These are phyloP conservation scores for Camponotus vicinus DNA, from an alignment of 1,140 invertebrate species.

Conservation along the genomic window DNA sequence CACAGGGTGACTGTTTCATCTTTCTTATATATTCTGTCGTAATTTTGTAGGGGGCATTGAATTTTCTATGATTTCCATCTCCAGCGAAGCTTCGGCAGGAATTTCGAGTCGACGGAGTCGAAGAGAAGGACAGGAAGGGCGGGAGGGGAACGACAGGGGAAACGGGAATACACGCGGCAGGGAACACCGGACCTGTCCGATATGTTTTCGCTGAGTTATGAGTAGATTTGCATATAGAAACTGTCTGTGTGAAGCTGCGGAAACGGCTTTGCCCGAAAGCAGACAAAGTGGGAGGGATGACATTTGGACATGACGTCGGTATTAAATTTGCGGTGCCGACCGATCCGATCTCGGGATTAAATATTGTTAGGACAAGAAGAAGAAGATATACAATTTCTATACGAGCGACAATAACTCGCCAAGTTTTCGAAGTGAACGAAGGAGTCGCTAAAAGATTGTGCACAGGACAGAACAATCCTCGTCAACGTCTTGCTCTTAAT, in stretches of 20 bases:
- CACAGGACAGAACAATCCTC: slow-evolving; percentile 27
- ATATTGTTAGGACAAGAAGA: slow-evolving; percentile 11
- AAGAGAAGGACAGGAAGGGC: not conserved
- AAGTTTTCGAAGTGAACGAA: not conserved
- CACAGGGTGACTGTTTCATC: slow-evolving; percentile 19
- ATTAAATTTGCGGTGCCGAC: slow-evolving; percentile 76
- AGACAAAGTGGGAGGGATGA: slow-evolving; percentile 76
- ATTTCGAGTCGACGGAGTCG: slow-evolving; percentile 42
- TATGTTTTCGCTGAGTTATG: slow-evolving; percentile 78
- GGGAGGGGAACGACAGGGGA: slow-evolving; percentile 7
- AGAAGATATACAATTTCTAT: not conserved
- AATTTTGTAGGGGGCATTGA: slow-evolving; percentile 41
- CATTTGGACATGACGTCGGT: slow-evolving; percentile 70
- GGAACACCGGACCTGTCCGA: slow-evolving; percentile 62
- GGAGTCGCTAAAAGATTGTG: not conserved
- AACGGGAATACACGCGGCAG: slow-evolving; percentile 28
- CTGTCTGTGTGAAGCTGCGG: slow-evolving; percentile 65
- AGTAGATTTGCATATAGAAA: slow-evolving; percentile 83
- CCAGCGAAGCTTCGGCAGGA: not conserved
- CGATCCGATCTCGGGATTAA: slow-evolving; percentile 70
- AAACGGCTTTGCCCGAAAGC: slow-evolving; percentile 75
- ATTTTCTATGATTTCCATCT: slow-evolving; percentile 65
- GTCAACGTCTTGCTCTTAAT: slow-evolving; percentile 33
- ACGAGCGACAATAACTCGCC: not conserved
- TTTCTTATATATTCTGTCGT: slow-evolving; percentile 17